Percentiles rank a stretch among this genome's conserved stretches.
Evolutionary conservation across 2,797 vertebrate species (phyloP).

Genomic region (Enoplosus armatus): DNA sequence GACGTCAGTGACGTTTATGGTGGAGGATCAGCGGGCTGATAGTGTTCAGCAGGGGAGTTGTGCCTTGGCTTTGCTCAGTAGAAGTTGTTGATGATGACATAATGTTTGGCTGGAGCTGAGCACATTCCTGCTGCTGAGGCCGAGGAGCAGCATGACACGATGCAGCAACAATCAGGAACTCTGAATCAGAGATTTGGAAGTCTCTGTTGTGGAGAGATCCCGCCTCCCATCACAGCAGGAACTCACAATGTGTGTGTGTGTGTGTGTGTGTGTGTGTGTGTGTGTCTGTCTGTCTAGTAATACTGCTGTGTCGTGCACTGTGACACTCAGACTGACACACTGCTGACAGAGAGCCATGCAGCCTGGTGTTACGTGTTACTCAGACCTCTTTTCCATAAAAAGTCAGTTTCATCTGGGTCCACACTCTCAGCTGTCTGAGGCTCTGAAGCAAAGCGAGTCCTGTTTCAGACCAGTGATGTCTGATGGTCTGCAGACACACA

Average conservation of each 20-base stretch:
- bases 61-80: constrained; percentile 20
- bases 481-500: constrained; percentile 4
- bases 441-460: constrained; percentile 12
- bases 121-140: constrained; percentile 67
- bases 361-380: constrained; percentile 6
- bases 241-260: constrained; percentile 10
- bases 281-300: constrained; percentile 16
- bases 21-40: neutral
- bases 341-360: constrained; percentile 33
- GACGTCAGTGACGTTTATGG: neutral
- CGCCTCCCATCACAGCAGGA: constrained; percentile 23
- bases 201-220: constrained; percentile 53
- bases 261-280: constrained; percentile 14
- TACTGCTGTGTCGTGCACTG: constrained; percentile 24
- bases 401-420: constrained; percentile 14
- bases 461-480: constrained; percentile 21
- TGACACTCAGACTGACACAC: constrained; percentile 37
- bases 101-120: constrained; percentile 34
- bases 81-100: constrained; percentile 44
- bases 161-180: constrained; percentile 50
- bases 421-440: constrained; percentile 5
- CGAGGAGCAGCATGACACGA: constrained; percentile 61
- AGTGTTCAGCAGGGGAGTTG: constrained; percentile 9
- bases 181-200: constrained; percentile 65
- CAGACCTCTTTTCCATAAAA: constrained; percentile 40